Evolutionary conservation across 64 coral and sea anemone genomes (phyloP), one percentile per base, ranked within the genome.

Genomic region (Dendrophyllia cribrosa): DNA sequence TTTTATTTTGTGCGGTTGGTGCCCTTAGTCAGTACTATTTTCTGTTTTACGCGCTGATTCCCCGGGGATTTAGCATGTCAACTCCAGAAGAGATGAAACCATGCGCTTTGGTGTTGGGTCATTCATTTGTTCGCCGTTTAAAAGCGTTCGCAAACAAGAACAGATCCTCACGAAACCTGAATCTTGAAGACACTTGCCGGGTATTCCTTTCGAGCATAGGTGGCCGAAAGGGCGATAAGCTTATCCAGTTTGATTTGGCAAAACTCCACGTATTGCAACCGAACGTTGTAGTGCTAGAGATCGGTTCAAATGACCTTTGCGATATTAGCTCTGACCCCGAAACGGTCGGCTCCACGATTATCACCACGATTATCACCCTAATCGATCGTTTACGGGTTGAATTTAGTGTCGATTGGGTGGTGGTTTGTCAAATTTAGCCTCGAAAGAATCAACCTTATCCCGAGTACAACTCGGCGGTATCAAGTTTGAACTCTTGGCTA

Each of bases 41-140:
- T 34, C 34, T 34, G 2, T 34, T 34, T 34, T 34, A 34, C 34
- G 34, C 34, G 34, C 34, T 34, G 34, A 64, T 64, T 64, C 55
- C 55, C 55, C 55, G 61, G 61, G 61, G 0, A 16, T 64, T 16
- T 64, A 16, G 61, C 12, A 64, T 64, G 61, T 64, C 61, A 64
- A 13, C 0, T 19, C 61, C 8, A 17, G 15, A 48, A 12, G 21
- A 45, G 45, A 44, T 19, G 15, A 80, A 80, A 80, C 77, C 77
- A 58, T 79, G 77, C 22, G 77, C 77, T 59, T 25, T 80, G 20
- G 53, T 80, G 53, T 22, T 80, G 17, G 77, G 77, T 9, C 53
- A 60, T 59, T 80, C 77, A 59, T 80, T 80, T 48, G 77, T 80
- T 44, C 77, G 77, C 15, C 77, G 77, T 59, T 80, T 80, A 22